Evolutionary conservation across 2,888 invertebrate genomes (phyloP).

Genomic region (Tetragonisca angustula): DNA sequence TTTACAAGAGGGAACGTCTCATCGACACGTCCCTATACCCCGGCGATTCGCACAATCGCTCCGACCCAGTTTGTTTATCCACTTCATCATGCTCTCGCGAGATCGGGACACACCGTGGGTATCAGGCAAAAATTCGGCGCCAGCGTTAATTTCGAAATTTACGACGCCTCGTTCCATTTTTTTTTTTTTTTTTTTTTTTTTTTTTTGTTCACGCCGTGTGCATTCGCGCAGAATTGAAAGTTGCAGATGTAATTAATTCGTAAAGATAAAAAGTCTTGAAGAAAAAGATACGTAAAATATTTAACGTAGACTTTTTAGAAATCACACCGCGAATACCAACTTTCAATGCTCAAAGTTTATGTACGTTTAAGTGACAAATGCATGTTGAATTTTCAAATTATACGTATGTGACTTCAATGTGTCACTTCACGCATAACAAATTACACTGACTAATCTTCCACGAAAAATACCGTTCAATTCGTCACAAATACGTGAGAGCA

Average conservation of each 20-base stretch:
- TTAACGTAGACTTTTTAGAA: background rate
- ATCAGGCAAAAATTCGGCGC: slow-evolving; percentile 3
- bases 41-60: background rate
- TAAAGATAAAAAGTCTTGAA: background rate
- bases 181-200: background rate
- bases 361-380: too few relatives aligned
- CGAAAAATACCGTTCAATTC: slow-evolving; percentile 12
- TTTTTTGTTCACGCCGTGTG: background rate
- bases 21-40: background rate
- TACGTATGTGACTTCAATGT: background rate
- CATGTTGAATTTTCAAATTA: too few relatives aligned
- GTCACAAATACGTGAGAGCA: background rate
- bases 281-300: background rate
- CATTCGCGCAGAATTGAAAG: background rate
- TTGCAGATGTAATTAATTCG: background rate
- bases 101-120: too few relatives aligned
- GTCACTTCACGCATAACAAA: background rate
- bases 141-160: background rate
- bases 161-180: background rate
- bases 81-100: background rate
- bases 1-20: slow-evolving; percentile 7
- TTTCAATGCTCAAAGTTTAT: too few relatives aligned
- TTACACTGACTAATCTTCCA: slow-evolving; percentile 9
- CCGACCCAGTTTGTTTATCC: background rate
- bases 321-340: too few relatives aligned